A percentile compares a stretch with the other conserved stretches of the same genome.
These are phyloP conservation scores for Nudaria mundana DNA, from an alignment of 2,888 invertebrate species.

Conservation along the genomic window DNA sequence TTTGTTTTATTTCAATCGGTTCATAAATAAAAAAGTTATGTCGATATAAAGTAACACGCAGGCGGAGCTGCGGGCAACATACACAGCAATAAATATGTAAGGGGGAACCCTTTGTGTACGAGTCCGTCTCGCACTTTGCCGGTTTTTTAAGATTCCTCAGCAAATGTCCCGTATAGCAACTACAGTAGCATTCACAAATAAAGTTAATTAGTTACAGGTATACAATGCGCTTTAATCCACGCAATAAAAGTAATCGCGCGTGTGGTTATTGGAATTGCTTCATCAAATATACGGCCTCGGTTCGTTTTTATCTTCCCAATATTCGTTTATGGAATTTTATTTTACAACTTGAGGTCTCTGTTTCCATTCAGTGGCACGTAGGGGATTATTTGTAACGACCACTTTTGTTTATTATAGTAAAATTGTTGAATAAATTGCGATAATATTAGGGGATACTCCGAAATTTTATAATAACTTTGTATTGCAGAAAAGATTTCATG, in stretches of 20 bases:
- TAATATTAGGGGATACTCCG: background rate
- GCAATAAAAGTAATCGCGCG: constrained; percentile 70
- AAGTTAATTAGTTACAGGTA: constrained; percentile 52
- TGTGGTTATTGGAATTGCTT: constrained; percentile 65
- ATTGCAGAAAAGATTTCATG: too few species aligned
- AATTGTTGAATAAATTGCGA: background rate
- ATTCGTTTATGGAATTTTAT: constrained; percentile 38
- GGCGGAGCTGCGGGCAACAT: too few species aligned
- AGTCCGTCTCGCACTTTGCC: too few species aligned
- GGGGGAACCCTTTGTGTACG: too few species aligned
- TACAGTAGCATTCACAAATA: constrained; percentile 42
- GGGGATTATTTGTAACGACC: constrained; percentile 9
- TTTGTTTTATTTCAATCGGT: too few species aligned
- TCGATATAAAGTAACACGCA: too few species aligned
- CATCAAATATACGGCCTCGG: constrained; percentile 57
- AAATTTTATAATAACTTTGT: too few species aligned
- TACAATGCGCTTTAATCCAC: constrained; percentile 60
- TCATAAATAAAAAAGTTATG: too few species aligned
- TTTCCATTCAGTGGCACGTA: constrained; percentile 20
- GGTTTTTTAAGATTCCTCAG: constrained; percentile 68
- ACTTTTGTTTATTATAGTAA: background rate
- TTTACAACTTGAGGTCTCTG: constrained; percentile 34
- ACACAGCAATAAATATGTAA: too few species aligned
- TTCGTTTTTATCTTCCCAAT: constrained; percentile 45
- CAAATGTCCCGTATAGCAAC: too few species aligned